Evolutionary conservation across 2,797 vertebrate genomes (phyloP), one percentile per base, ranked within the genome.

Genomic region (Sebastes miniatus): DNA sequence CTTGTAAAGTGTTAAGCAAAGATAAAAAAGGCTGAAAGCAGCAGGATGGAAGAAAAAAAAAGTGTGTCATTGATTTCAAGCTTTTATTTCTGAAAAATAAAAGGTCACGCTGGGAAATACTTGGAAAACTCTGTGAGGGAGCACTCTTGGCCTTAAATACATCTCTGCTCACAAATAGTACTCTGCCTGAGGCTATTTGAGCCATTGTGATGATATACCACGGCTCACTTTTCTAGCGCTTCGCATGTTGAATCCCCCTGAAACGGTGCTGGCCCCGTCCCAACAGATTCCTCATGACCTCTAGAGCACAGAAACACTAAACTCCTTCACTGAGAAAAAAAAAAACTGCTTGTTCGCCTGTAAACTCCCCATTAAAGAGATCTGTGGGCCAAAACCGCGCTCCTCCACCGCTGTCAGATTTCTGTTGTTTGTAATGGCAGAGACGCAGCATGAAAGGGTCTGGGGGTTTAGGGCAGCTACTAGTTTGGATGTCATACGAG

Each of bases 381-480:
- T 86, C 83, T 83, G 73, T n/a, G 73, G 79, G 75, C 77, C 79
- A 79, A 86, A 90, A 90, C 88, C 89, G 2, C 83, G 32, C 75
- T 88, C 78, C 84, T 83, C 22, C 69, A 77, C 65, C n/a, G 58
- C 86, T 73, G 83, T 89, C 86, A 82, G 80, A 84, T 86, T 81
- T 57, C 85, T 59, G 84, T 72, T 88, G 89, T 92, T 90, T 92
- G 87, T 61, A 58, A 71, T 86, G 86, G 83, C 85, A 80, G 77
- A 86, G 73, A 73, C 80, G 12, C 73, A 22, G 79, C 83, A 73
- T 87, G 86, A 87, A 80, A 84, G 81, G 81, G 86, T 92, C 89
- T 81, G 71, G 81, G 91, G 89, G 88, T 91, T 93, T 88, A 91
- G 81, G 78, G 84, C 87, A 91, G 84, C 91, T 91, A 90, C 91